Conservation (phyloP, 2,113 vertebrate species). For the Melierax canorus region DNA sequence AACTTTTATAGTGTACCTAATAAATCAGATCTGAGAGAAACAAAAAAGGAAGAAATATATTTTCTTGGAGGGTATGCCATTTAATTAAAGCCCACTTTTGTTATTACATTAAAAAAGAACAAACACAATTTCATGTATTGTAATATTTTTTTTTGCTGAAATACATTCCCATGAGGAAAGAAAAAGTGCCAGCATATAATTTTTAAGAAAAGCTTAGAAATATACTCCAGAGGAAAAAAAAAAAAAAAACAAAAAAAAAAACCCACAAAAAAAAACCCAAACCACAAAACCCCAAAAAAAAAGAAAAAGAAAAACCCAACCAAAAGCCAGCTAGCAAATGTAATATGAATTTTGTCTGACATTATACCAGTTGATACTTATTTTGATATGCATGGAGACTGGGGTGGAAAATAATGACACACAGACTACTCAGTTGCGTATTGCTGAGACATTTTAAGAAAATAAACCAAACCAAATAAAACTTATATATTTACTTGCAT, state of each 20-base stretch:
- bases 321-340: fast-evolving
- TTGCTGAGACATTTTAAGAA: background rate
- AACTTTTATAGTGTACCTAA: background rate
- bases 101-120: background rate
- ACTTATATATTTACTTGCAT: background rate
- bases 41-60: background rate
- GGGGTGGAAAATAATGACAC: background rate
- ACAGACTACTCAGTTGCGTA: background rate
- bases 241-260: no score
- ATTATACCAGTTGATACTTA: background rate
- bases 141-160: background rate
- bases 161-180: background rate
- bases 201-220: background rate
- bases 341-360: background rate
- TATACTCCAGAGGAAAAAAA: fast-evolving
- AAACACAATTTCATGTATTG: background rate
- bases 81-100: background rate
- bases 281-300: no score
- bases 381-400: background rate
- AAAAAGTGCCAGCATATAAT: background rate
- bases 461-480: background rate
- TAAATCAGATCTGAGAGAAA: background rate
- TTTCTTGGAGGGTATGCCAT: background rate
- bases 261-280: no score
- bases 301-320: no score